phyloP scores from a whole-genome alignment of 2,113 vertebrate species.

The Trochalopteron elliotii region DNA sequence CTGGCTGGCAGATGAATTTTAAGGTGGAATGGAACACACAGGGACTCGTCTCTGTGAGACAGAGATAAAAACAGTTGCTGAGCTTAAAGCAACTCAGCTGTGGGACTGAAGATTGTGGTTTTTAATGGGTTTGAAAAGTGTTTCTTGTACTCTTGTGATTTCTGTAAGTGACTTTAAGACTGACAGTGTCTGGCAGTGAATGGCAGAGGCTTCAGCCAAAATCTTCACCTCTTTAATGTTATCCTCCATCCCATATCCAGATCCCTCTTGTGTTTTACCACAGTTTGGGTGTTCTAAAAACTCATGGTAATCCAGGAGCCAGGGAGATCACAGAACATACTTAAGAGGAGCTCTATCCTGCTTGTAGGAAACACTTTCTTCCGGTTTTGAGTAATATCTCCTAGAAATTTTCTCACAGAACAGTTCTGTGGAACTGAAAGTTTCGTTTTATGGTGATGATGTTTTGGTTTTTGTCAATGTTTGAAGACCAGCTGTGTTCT shows the following conservation, averaged over 20 bases:
- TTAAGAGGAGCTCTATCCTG: background rate
- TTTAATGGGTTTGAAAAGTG: background rate
- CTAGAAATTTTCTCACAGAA: background rate
- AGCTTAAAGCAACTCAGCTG: background rate
- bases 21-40: background rate
- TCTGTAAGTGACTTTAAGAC: background rate
- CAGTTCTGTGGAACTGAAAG: background rate
- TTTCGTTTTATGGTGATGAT: background rate
- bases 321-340: background rate
- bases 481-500: background rate
- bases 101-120: background rate
- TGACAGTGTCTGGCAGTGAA: background rate
- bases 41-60: background rate
- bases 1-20: background rate
- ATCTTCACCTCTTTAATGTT: background rate
- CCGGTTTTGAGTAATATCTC: background rate
- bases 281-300: background rate
- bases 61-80: background rate
- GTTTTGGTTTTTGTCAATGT: background rate
- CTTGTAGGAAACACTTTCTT: background rate
- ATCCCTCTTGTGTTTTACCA: background rate
- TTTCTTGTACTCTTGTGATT: background rate
- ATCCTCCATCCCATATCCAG: background rate
- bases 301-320: background rate
- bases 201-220: background rate